phyloP scores from a whole-genome alignment of 2,113 vertebrate species.

The Taurulus bubalis region DNA sequence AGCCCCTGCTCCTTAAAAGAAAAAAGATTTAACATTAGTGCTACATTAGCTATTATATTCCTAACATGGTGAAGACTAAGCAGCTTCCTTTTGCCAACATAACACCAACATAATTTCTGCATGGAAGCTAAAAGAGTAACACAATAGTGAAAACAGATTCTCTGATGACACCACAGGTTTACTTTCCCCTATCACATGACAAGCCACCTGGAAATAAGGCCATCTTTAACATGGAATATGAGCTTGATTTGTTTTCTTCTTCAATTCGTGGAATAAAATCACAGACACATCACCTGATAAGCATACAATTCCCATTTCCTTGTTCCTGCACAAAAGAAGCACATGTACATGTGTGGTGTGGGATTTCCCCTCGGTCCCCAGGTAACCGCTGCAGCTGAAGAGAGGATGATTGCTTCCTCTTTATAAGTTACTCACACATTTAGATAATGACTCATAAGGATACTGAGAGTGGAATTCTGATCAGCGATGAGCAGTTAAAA shows the following conservation, averaged over 20 bases:
- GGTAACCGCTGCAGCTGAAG: conserved; percentile 28
- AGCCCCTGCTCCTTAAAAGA: neutral
- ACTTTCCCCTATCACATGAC: conserved; percentile 23
- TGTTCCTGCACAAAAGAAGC: conserved; percentile 17
- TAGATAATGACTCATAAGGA: conserved; percentile 46
- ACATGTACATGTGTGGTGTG: neutral
- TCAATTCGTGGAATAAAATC: conserved; percentile 12
- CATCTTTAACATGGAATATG: neutral
- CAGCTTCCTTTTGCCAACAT: neutral
- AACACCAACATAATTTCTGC: neutral
- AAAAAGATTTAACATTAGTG: neutral
- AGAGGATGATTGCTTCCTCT: conserved; percentile 59
- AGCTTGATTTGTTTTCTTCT: neutral
- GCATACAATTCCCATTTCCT: conserved; percentile 47
- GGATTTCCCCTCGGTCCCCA: conserved; percentile 52
- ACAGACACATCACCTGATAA: neutral
- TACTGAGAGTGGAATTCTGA: neutral
- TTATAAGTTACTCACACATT: conserved; percentile 45
- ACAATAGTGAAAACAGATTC: neutral
- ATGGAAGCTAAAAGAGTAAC: neutral
- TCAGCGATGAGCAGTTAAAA: neutral
- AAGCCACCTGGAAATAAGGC: conserved; percentile 17
- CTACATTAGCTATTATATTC: conserved; percentile 1
- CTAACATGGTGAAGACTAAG: neutral
- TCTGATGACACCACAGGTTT: neutral